These are phyloP conservation scores for Xylophagus ater DNA, from an alignment of 2,888 invertebrate genomes.

Conservation along the genomic window DNA sequence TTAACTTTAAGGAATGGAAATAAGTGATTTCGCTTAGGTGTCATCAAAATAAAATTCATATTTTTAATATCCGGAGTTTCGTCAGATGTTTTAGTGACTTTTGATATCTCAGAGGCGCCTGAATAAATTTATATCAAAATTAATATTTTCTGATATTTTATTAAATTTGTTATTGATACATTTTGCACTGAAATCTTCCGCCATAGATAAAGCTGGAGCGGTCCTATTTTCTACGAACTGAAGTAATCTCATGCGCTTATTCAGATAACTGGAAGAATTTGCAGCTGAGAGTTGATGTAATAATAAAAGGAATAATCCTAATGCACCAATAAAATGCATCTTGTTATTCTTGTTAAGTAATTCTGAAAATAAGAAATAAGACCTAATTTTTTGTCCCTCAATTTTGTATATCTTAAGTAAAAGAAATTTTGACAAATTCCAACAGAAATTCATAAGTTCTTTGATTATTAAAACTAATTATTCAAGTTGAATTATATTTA, in stretches of 20 bases:
- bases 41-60: conserved; percentile 32
- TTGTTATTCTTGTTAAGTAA: no score
- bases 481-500: no score
- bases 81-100: conserved; percentile 25
- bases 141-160: neutral
- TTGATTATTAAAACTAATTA: no score
- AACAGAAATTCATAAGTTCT: no score
- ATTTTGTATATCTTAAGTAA: no score
- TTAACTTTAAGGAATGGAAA: conserved; percentile 28
- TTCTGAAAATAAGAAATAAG: no score
- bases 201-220: conserved; percentile 32
- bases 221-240: conserved; percentile 31
- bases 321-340: no score
- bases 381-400: no score
- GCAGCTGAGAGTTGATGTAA: no score
- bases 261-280: no score
- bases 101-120: conserved; percentile 32
- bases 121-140: neutral
- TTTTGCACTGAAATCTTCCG: conserved; percentile 27
- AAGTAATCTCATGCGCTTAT: conserved; percentile 24
- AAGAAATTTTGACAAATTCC: no score
- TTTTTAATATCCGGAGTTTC: conserved; percentile 28
- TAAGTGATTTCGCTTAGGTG: conserved; percentile 24
- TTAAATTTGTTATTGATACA: conserved; percentile 28
- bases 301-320: no score